phyloP scores from a whole-genome alignment of 2,888 invertebrate genomes.

The Vandiemenella viatica region DNA sequence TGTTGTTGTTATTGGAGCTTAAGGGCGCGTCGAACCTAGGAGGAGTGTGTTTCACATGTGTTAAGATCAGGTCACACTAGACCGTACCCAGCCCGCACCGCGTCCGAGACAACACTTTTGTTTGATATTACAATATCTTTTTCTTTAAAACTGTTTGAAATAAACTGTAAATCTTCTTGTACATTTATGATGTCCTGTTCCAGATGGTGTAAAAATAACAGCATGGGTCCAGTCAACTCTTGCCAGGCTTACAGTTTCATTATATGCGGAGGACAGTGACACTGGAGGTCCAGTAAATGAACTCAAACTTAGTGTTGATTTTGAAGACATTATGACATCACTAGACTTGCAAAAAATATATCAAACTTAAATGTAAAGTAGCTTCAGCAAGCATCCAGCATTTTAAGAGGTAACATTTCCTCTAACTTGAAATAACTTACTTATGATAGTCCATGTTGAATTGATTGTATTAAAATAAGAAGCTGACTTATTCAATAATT shows the following conservation, averaged over 20 bases:
- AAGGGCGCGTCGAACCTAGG: too few species aligned
- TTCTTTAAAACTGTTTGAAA: too few species aligned
- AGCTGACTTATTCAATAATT: too few species aligned
- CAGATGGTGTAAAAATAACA: slow-evolving; percentile 36
- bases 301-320: slow-evolving; percentile 47
- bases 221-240: slow-evolving; percentile 85
- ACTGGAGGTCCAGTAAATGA: slow-evolving; percentile 20
- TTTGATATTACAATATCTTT: neutral
- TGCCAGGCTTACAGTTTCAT: slow-evolving; percentile 53
- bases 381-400: slow-evolving; percentile 57
- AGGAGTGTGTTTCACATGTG: too few species aligned
- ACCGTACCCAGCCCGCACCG: too few species aligned
- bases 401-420: slow-evolving; percentile 38
- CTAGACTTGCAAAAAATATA: slow-evolving; percentile 73
- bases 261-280: slow-evolving; percentile 28
- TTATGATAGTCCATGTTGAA: neutral
- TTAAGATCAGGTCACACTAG: too few species aligned
- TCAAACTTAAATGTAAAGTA: slow-evolving; percentile 70
- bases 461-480: too few species aligned
- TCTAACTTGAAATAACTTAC: too few species aligned
- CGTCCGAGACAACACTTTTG: too few species aligned
- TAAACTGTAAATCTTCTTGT: neutral
- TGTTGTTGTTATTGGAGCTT: too few species aligned
- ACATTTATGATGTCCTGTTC: slow-evolving; percentile 21
- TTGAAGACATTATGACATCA: slow-evolving; percentile 77